Percentiles rank a stretch among this genome's conserved stretches.
These are phyloP conservation scores for Petrolisthes manimaculis DNA, from an alignment of 2,888 invertebrate species.

Conservation along the genomic window DNA sequence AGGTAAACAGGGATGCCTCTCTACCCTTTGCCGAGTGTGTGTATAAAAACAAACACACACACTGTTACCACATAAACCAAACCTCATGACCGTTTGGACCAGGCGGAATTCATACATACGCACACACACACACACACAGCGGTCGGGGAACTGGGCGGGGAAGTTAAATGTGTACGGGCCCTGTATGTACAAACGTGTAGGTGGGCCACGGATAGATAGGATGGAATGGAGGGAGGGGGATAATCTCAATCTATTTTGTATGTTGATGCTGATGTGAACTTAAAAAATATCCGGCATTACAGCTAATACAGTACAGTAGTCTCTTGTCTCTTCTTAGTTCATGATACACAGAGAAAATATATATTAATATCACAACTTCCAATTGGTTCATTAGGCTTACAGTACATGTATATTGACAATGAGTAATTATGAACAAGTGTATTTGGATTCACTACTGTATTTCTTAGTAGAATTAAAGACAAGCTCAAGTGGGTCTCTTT, in stretches of 20 bases:
- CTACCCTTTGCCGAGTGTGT: neutral
- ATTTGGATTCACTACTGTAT: too few relatives aligned
- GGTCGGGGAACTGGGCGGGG: neutral
- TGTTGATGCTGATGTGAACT: slow-evolving; percentile 52
- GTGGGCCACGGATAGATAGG: neutral
- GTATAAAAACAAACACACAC: neutral
- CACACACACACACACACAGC: too few relatives aligned
- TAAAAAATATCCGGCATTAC: slow-evolving; percentile 58
- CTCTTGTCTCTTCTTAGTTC: too few relatives aligned
- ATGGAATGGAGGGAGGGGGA: neutral
- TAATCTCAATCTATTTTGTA: slow-evolving; percentile 49
- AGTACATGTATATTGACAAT: too few relatives aligned
- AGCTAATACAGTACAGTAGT: slow-evolving; percentile 36
- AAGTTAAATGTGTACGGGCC: neutral
- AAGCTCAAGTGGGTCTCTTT: too few relatives aligned
- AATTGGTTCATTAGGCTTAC: too few relatives aligned
- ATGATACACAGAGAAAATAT: slow-evolving; percentile 20
- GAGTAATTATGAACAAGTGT: too few relatives aligned
- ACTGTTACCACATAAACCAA: neutral
- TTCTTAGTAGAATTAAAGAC: too few relatives aligned
- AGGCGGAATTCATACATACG: too few relatives aligned
- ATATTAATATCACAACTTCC: too few relatives aligned
- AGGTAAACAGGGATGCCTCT: neutral
- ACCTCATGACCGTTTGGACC: too few relatives aligned
- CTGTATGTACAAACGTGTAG: slow-evolving; percentile 10